Conservation (phyloP, 2,113 vertebrate genomes). For the Colaptes auratus region DNA sequence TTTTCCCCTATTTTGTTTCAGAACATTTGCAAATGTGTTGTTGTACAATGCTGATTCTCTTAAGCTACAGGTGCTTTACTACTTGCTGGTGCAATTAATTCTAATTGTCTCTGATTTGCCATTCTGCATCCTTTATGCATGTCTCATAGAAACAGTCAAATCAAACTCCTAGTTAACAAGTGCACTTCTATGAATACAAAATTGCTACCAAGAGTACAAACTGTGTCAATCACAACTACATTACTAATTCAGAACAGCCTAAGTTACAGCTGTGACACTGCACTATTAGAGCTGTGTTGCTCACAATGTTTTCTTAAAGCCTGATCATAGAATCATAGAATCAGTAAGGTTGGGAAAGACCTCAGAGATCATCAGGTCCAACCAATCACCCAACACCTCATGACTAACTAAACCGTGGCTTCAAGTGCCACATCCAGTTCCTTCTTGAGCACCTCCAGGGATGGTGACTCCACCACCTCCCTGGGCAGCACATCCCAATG, state of each 20-base stretch:
- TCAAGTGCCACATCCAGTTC: no score
- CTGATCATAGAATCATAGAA: background rate
- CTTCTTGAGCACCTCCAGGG: no score
- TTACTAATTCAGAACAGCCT: background rate
- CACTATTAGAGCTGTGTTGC: background rate
- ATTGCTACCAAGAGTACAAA: background rate
- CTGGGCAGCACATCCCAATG: no score
- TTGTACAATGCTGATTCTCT: background rate
- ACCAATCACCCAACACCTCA: no score
- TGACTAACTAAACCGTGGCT: no score
- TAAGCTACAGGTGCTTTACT: background rate
- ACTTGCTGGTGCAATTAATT: background rate
- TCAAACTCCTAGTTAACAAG: background rate
- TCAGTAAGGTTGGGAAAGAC: no score
- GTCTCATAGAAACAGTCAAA: background rate
- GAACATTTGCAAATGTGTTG: background rate
- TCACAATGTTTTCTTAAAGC: background rate
- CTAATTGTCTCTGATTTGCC: background rate
- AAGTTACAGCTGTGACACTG: background rate
- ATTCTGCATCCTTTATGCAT: background rate
- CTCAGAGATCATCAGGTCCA: no score
- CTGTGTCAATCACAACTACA: background rate
- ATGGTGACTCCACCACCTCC: no score
- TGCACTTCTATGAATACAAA: background rate
- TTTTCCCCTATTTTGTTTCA: constrained; percentile 2